Evolutionary conservation across 2,797 vertebrate species (phyloP).

Genomic region (Tamandua tetradactyla): DNA sequence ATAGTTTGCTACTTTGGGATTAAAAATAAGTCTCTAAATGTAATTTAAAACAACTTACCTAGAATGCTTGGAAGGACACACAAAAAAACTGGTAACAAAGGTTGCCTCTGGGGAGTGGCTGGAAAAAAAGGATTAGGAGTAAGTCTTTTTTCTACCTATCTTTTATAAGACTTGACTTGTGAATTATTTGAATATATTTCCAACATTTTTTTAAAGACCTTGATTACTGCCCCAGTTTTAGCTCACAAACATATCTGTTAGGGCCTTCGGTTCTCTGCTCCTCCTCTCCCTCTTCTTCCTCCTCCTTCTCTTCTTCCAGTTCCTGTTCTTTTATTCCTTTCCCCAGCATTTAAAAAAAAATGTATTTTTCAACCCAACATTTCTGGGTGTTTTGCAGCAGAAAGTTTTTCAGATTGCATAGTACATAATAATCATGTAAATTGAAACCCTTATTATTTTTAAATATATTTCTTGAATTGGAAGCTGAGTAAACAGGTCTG

Average conservation of each 20-base stretch:
- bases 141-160: neutral
- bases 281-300: too few species aligned
- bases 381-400: conserved; percentile 4
- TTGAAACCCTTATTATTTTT: neutral
- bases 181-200: neutral
- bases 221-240: neutral
- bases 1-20: neutral
- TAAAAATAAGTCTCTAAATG: neutral
- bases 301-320: neutral
- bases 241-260: neutral
- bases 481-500: neutral
- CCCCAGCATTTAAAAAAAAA: neutral
- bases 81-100: neutral
- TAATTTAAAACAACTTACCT: neutral
- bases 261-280: neutral
- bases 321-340: neutral
- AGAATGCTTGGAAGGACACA: neutral
- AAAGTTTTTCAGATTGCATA: conserved; percentile 1
- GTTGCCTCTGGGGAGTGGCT: neutral
- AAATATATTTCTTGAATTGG: neutral
- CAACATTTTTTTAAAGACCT: neutral
- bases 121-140: neutral
- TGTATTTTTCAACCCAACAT: conserved; percentile 25
- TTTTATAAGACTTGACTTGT: neutral
- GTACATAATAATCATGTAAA: conserved; percentile 29